Percentiles rank a stretch among this genome's conserved stretches.
phyloP scores from a whole-genome alignment of 2,797 vertebrate genomes.

The Danio jaintianensis region DNA sequence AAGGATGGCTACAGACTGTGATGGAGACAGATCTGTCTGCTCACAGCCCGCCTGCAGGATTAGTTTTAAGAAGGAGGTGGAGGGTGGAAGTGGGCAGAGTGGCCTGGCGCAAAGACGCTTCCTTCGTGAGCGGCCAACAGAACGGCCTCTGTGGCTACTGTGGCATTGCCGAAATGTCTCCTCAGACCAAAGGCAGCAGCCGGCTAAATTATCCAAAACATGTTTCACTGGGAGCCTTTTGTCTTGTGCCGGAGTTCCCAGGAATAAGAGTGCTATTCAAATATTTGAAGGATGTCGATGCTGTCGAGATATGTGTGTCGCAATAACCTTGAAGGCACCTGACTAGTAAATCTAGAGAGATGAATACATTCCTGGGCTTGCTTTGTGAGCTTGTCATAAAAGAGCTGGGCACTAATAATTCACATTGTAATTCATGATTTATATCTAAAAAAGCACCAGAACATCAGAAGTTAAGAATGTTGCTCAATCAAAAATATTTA shows the following conservation, averaged over 20 bases:
- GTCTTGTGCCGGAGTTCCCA: conserved; percentile 39
- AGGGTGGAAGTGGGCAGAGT: conserved; percentile 74
- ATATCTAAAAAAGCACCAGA: neutral
- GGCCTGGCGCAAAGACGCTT: conserved; percentile 71
- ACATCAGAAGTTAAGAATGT: neutral
- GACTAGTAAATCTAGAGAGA: conserved; percentile 39
- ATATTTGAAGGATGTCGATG: conserved; percentile 48
- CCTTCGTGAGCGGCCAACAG: conserved; percentile 67
- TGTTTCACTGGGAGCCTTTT: conserved; percentile 48
- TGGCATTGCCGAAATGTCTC: conserved; percentile 71
- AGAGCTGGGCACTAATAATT: neutral
- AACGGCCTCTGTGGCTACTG: conserved; percentile 72
- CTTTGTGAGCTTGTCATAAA: conserved; percentile 6
- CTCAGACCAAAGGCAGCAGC: conserved; percentile 65
- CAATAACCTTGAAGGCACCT: conserved; percentile 38
- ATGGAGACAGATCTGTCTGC: conserved; percentile 68
- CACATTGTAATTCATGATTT: neutral
- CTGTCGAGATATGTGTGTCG: conserved; percentile 35
- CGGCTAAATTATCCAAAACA: conserved; percentile 57
- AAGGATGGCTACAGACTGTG: conserved; percentile 70
- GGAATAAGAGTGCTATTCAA: conserved; percentile 45
- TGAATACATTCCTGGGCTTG: conserved; percentile 1
- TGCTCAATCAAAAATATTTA: neutral
- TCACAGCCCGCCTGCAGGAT: conserved; percentile 68
- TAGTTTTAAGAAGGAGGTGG: conserved; percentile 71